Base-by-base conservation (phyloP, 2,888 invertebrate genomes). In the Scaptomyza tumidula region DNA sequence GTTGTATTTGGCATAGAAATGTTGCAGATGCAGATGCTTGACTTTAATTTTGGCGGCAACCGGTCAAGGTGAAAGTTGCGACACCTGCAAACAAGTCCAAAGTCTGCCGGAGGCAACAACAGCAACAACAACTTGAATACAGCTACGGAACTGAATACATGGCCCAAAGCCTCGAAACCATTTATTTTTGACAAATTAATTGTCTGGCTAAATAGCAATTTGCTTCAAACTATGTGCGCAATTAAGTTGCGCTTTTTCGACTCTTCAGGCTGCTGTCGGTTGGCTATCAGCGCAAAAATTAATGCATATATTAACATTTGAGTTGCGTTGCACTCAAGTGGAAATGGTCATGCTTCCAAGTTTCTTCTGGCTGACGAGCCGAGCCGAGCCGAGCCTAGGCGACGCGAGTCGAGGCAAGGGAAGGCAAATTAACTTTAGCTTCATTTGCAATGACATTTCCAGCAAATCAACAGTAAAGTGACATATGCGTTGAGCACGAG, bases 41-140 rank as follows among this genome's bases (percentile, higher is more conserved):
- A 14, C 53, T 46, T 53, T 39, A 61, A 52, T 75, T 80, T 75
- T 75, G 56, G 66, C 81, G 56, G 70, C 85, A 81, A 73, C 81
- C 76, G 85, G 86, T 89, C 88, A 89, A 90, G 90, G 90, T 90
- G 90, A 90, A 90, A 90, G 90, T 86, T 88, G 87, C 76, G 80
- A 84, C 83, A 87, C 80, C 80, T 83, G 86, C 76, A 56, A 59
- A 43, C 55, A 48, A 58, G 67, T 65, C 63, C 56, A 69, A 71
- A 66, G 70, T 78, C 69, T 58, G 53, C 54, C 16, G 6, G 45
- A 1, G 44, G 56, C 58, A 49, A 39, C 61, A 49, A 19, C 50
- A 50, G 39, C 35, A 16, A 31, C 54, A 33, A 24, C 54, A 58
- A 2, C 35, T 24, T 24, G 24, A 24, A 0, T 24, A 24, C 10